phyloP scores from a whole-genome alignment of 2,888 invertebrate genomes.

The Eupelmus urozonus region DNA sequence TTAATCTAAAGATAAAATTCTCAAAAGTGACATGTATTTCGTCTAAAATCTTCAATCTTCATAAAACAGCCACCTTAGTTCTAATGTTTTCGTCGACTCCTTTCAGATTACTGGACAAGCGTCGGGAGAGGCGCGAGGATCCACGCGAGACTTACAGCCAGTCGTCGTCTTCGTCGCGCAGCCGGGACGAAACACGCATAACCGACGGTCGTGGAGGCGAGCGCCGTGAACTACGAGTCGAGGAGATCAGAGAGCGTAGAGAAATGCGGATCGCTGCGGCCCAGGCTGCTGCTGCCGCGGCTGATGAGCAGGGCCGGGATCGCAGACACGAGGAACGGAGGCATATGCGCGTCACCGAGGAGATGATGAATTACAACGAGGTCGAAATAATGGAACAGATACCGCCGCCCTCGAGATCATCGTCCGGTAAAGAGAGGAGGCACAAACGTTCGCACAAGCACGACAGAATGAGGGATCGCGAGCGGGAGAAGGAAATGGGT shows the following conservation, averaged over 20 bases:
- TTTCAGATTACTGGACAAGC: constrained; percentile 74
- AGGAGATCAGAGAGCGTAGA: constrained; percentile 72
- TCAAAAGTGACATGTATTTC: too few relatives aligned
- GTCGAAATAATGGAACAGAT: constrained; percentile 46
- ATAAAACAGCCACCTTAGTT: too few relatives aligned
- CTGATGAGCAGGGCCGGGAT: constrained; percentile 27
- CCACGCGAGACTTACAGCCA: constrained; percentile 73
- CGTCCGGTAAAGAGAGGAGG: constrained; percentile 69
- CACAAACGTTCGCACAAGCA: constrained; percentile 79
- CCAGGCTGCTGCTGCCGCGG: constrained; percentile 65
- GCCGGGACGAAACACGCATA: constrained; percentile 49
- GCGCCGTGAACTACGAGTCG: constrained; percentile 71
- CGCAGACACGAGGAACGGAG: constrained; percentile 65
- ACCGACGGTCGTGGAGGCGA: constrained; percentile 65
- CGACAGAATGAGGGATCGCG: constrained; percentile 79
- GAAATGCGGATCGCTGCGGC: constrained; percentile 65
- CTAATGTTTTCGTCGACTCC: too few relatives aligned
- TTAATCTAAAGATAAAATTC: too few relatives aligned
- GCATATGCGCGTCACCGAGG: constrained; percentile 50
- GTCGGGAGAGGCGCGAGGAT: constrained; percentile 74
- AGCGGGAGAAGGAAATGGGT: constrained; percentile 67
- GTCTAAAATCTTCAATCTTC: too few relatives aligned
- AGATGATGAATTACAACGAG: constrained; percentile 17
- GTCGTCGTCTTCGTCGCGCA: constrained; percentile 30
- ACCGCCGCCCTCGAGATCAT: constrained; percentile 10